These are phyloP conservation scores for Dexiosoma caninum DNA, from an alignment of 2,888 invertebrate genomes.

Conservation along the genomic window DNA sequence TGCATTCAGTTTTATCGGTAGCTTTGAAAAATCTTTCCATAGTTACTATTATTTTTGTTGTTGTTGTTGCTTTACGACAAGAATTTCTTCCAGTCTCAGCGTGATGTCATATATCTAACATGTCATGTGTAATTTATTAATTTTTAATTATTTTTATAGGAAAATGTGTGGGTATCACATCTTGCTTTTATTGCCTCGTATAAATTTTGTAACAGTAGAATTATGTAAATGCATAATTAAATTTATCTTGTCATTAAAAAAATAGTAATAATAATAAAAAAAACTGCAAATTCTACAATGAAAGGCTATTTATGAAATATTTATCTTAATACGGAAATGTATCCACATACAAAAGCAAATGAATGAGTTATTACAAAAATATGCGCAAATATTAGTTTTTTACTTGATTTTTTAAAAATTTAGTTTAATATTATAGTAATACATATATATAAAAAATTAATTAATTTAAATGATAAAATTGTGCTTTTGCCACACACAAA, in stretches of 20 bases:
- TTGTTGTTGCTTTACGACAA: neutral
- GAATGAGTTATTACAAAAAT: too few relatives aligned
- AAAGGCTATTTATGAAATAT: neutral
- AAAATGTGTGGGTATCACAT: conserved; percentile 16
- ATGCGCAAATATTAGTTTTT: too few relatives aligned
- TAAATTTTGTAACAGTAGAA: conserved; percentile 14
- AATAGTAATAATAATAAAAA: neutral
- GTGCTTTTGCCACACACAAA: too few relatives aligned
- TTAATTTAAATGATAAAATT: too few relatives aligned
- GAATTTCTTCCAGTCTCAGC: neutral
- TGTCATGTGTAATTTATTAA: conserved; percentile 42
- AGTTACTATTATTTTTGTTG: neutral
- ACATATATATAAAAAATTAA: too few relatives aligned
- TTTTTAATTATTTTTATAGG: conserved; percentile 30
- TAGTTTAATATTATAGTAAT: too few relatives aligned
- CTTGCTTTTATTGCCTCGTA: neutral
- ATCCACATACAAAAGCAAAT: too few relatives aligned
- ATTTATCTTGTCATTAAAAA: conserved; percentile 25
- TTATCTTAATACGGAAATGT: neutral
- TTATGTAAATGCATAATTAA: conserved; percentile 45
- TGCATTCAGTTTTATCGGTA: neutral
- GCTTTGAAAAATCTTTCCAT: neutral
- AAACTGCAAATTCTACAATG: too few relatives aligned
- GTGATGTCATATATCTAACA: conserved; percentile 51
- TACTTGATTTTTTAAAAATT: too few relatives aligned